Conservation (phyloP, 2,797 vertebrate genomes). For the Dipus sagitta region DNA sequence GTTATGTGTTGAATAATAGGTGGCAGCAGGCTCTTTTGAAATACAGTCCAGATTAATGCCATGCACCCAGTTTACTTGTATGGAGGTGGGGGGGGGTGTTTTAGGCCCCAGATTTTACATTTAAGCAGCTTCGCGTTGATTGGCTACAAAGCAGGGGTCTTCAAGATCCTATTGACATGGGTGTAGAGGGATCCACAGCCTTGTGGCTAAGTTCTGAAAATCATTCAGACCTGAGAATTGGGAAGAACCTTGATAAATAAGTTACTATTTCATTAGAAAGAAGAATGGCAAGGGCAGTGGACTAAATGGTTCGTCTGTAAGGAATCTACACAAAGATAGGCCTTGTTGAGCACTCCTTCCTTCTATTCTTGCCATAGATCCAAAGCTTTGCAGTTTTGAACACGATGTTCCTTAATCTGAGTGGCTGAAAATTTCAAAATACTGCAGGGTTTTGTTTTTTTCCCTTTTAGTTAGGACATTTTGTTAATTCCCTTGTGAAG, state of each 20-base stretch:
- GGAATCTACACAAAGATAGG: conserved; percentile 63
- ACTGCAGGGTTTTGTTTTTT: not conserved
- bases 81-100: conserved; percentile 42
- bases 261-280: conserved; percentile 82
- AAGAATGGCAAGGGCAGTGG: conserved; percentile 77
- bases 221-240: conserved; percentile 78
- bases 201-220: conserved; percentile 75
- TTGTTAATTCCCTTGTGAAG: conserved; percentile 44
- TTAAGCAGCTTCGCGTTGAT: conserved; percentile 75
- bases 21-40: conserved; percentile 69
- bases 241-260: conserved; percentile 80
- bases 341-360: conserved; percentile 58
- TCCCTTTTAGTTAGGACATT: conserved; percentile 24
- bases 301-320: conserved; percentile 79
- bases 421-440: conserved; percentile 28
- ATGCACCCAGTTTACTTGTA: conserved; percentile 64
- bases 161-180: conserved; percentile 71
- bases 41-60: conserved; percentile 72
- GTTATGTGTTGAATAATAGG: not conserved
- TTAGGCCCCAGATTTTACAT: conserved; percentile 82
- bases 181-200: conserved; percentile 51
- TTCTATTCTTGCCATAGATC: conserved; percentile 38
- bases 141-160: conserved; percentile 80
- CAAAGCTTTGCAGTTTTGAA: conserved; percentile 53
- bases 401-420: conserved; percentile 14